phyloP scores from a whole-genome alignment of 1,140 invertebrate species.

The Scaptodrosophila lebanonensis region DNA sequence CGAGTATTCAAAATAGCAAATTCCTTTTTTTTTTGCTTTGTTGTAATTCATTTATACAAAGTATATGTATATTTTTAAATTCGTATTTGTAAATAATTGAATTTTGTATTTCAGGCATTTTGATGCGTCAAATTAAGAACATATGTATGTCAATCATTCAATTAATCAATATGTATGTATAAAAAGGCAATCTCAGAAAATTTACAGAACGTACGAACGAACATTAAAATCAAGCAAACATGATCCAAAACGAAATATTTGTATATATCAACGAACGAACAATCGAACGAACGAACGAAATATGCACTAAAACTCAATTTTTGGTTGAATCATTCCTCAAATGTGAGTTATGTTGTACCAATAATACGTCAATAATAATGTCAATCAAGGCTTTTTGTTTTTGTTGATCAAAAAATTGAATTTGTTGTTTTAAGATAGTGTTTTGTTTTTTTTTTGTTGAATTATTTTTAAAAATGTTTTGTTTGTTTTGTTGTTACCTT shows the following conservation, averaged over 20 bases:
- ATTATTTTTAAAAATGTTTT: constrained; percentile 39
- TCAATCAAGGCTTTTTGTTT: constrained; percentile 70
- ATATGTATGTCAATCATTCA: constrained; percentile 44
- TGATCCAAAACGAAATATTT: constrained; percentile 55
- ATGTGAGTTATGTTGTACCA: constrained; percentile 56
- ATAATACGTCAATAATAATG: constrained; percentile 67
- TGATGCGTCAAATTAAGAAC: constrained; percentile 57
- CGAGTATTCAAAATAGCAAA: too few relatives aligned
- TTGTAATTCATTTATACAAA: neutral
- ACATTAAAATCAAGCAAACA: constrained; percentile 76
- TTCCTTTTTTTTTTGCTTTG: too few relatives aligned
- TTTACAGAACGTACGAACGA: constrained; percentile 73
- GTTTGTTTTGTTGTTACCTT: constrained; percentile 87
- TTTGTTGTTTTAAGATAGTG: constrained; percentile 47
- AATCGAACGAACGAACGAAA: constrained; percentile 59
- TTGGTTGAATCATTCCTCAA: constrained; percentile 61
- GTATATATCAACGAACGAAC: constrained; percentile 50
- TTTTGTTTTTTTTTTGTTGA: constrained; percentile 41
- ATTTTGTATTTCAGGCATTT: constrained; percentile 16
- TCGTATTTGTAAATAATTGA: constrained; percentile 10
- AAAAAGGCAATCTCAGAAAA: constrained; percentile 73
- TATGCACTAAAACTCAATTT: constrained; percentile 75
- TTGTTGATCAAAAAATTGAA: constrained; percentile 48
- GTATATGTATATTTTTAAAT: constrained; percentile 4
- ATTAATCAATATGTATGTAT: constrained; percentile 40